A percentile compares a stretch with the other conserved stretches of the same genome.
Evolutionary conservation across 30 jellyfish, hydroid and myxozoan species (phyloP).

Genomic region (Cassiopea andromeda): DNA sequence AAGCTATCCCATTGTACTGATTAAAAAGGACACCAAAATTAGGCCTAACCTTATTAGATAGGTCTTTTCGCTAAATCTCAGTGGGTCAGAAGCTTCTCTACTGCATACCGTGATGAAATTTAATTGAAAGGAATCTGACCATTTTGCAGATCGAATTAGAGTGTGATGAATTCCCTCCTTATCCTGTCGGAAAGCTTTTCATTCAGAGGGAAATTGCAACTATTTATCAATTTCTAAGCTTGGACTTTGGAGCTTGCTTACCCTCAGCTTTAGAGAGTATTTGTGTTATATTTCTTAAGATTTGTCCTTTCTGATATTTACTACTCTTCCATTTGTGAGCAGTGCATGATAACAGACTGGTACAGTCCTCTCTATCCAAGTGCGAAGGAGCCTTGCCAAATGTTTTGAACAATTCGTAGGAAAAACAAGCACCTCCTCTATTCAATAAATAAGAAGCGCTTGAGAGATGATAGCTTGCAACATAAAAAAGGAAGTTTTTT

Average conservation of each 20-base stretch:
- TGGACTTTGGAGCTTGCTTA: background rate
- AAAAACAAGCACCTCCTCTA: too few relatives aligned
- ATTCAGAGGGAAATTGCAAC: background rate
- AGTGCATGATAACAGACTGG: too few relatives aligned
- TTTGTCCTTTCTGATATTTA: too few relatives aligned
- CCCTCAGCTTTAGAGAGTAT: too few relatives aligned
- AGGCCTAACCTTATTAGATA: constrained; percentile 37
- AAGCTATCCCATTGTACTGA: constrained; percentile 46
- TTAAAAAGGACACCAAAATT: constrained; percentile 3
- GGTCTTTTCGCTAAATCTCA: background rate
- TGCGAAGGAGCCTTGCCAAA: too few relatives aligned
- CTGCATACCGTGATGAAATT: background rate
- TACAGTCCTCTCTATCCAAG: too few relatives aligned
- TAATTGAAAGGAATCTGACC: background rate
- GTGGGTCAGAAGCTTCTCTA: background rate
- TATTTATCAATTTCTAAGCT: background rate
- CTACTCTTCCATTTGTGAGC: too few relatives aligned
- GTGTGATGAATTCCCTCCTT: background rate
- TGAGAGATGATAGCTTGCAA: too few relatives aligned
- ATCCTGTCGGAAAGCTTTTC: background rate
- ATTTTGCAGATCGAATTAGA: background rate
- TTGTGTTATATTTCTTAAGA: too few relatives aligned
- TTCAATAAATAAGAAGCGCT: too few relatives aligned
- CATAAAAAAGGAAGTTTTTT: too few relatives aligned
- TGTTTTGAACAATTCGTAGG: too few relatives aligned